A percentile compares a stretch with the other conserved stretches of the same genome.
Conservation (phyloP, 30 jellyfish, hydroid and myxozoan species). For the Catostylus mosaicus region DNA sequence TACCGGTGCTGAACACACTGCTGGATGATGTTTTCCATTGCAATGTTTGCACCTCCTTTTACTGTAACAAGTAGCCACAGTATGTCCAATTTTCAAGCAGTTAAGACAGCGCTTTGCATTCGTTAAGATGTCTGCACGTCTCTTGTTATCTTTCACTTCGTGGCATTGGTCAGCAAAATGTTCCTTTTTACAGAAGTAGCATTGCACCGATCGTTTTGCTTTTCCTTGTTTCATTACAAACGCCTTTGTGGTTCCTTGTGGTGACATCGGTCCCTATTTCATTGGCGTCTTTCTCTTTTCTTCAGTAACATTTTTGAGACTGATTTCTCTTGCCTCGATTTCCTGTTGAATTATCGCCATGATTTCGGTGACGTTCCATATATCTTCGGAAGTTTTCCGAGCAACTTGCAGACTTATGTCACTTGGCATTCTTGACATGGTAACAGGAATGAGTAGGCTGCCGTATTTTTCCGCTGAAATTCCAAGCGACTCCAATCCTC, state of each 20-base stretch:
- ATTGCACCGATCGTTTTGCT: constrained; percentile 9
- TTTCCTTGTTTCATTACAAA: constrained; percentile 27
- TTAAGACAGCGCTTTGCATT: constrained; percentile 47
- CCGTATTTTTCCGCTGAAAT: constrained; percentile 52
- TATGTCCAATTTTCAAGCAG: constrained; percentile 37
- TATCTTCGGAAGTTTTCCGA: constrained; percentile 57
- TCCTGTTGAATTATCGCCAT: constrained; percentile 59
- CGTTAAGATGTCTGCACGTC: constrained; percentile 16
- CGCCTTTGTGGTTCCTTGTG: constrained; percentile 60
- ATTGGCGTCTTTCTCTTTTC: constrained; percentile 7
- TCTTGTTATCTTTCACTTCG: constrained; percentile 20
- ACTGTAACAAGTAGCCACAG: constrained; percentile 33
- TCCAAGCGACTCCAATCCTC: constrained; percentile 20
- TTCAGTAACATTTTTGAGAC: constrained; percentile 11
- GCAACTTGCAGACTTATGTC: constrained; percentile 65
- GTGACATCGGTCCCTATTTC: constrained; percentile 7
- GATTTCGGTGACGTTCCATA: constrained; percentile 65
- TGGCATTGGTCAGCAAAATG: constrained; percentile 43
- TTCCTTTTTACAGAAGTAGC: constrained; percentile 61
- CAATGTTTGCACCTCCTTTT: constrained; percentile 40
- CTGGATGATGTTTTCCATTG: constrained; percentile 60
- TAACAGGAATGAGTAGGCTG: constrained; percentile 65
- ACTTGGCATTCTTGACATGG: constrained; percentile 59
- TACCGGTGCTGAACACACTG: background rate
- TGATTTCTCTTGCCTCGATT: constrained; percentile 72